These are phyloP conservation scores for Caenorhabditis remanei DNA, from an alignment of 1,140 invertebrate genomes.

Conservation along the genomic window DNA sequence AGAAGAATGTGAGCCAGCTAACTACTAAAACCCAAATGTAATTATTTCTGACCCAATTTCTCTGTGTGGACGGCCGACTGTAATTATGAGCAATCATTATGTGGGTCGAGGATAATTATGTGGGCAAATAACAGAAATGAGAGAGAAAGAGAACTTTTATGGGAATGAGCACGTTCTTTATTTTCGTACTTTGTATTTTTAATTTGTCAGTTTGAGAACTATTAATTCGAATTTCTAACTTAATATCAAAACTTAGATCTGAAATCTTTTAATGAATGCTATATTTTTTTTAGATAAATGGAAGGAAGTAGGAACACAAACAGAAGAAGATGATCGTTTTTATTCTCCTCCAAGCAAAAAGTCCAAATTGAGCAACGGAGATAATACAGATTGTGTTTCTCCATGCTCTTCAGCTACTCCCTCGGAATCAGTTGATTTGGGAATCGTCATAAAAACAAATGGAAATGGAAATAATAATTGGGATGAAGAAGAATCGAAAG, in stretches of 20 bases:
- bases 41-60: neutral
- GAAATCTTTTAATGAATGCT: neutral
- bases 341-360: neutral
- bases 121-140: neutral
- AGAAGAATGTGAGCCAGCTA: no score
- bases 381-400: neutral
- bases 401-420: slow-evolving; percentile 38
- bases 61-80: neutral
- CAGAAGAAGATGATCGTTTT: neutral
- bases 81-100: neutral
- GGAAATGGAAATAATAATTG: slow-evolving; percentile 36
- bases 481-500: neutral
- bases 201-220: no score
- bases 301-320: slow-evolving; percentile 17
- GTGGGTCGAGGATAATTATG: slow-evolving; percentile 23
- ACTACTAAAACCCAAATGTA: neutral
- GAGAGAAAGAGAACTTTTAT: neutral
- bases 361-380: neutral
- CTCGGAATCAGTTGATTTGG: slow-evolving; percentile 6
- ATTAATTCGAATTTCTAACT: neutral
- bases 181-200: no score
- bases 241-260: neutral
- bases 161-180: no score
- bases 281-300: neutral
- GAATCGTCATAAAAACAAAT: neutral